Evolutionary conservation across 2,113 vertebrate species (phyloP).

Genomic region (Campylorhamphus procurvoides): DNA sequence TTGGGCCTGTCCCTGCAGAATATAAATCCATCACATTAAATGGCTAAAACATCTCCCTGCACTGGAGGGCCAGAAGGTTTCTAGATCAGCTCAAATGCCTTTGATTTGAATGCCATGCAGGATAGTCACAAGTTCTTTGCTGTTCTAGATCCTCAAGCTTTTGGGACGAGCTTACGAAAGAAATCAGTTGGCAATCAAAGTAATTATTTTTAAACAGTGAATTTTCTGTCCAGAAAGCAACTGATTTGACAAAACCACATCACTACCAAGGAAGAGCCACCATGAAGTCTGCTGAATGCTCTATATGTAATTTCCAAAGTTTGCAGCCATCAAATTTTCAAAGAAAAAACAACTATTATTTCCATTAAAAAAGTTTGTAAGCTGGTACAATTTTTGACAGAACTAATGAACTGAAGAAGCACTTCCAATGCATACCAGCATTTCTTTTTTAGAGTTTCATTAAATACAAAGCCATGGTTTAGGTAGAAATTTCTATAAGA

Average conservation of each 20-base stretch:
- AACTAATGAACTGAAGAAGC: neutral
- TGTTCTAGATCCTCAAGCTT: neutral
- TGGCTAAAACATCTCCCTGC: neutral
- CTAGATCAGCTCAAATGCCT: neutral
- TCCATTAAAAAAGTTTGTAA: neutral
- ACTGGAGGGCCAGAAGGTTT: neutral
- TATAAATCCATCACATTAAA: neutral
- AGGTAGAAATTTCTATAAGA: neutral
- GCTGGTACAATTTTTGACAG: neutral
- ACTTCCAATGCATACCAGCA: neutral
- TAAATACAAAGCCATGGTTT: neutral
- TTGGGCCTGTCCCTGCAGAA: neutral
- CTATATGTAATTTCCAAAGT: neutral
- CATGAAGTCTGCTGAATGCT: neutral
- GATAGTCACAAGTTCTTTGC: neutral
- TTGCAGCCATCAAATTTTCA: neutral
- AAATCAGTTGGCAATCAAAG: neutral
- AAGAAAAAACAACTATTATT: neutral
- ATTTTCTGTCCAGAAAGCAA: neutral
- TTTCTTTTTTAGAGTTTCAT: neutral
- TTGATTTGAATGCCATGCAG: neutral
- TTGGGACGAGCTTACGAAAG: neutral
- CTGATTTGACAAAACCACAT: neutral
- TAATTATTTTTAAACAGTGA: neutral
- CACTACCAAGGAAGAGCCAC: neutral